Conservation (phyloP, 1,140 invertebrate species). For the Panulirus ornatus region DNA sequence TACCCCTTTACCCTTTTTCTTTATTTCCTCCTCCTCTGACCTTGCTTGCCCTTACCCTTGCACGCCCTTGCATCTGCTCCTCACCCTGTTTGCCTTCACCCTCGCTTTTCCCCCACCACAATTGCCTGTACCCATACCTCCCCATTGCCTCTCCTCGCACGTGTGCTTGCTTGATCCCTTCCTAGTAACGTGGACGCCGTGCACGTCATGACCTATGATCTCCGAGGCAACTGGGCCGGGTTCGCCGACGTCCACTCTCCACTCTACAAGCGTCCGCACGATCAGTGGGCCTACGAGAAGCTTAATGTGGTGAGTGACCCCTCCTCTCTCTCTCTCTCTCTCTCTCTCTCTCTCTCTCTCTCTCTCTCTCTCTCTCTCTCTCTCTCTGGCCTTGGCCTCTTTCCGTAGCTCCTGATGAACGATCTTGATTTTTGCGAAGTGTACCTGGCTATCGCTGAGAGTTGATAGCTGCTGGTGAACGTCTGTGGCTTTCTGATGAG, state of each 20-base stretch:
- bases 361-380: not conserved
- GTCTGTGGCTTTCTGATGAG: no score
- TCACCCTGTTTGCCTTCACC: not conserved
- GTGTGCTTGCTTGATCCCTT: not conserved
- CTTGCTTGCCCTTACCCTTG: not conserved
- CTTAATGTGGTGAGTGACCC: slow-evolving; percentile 75
- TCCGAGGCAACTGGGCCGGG: slow-evolving; percentile 78
- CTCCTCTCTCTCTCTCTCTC: not conserved
- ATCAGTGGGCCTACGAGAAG: slow-evolving; percentile 74
- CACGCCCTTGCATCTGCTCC: not conserved
- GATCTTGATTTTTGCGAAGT: no score
- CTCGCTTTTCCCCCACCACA: not conserved
- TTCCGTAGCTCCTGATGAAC: no score
- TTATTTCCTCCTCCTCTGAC: no score
- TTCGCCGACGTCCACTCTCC: slow-evolving; percentile 79
- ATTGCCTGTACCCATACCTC: no score
- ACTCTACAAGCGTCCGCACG: slow-evolving; percentile 77
- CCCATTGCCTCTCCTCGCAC: no score
- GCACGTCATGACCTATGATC: slow-evolving; percentile 81
- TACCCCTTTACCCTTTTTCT: no score
- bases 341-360: not conserved
- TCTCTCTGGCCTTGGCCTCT: no score
- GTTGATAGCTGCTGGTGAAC: no score
- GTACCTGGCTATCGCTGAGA: no score
- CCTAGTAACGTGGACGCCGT: slow-evolving; percentile 79